Conservation (phyloP, 2,888 invertebrate species). For the Oegoconia quadripuncta region DNA sequence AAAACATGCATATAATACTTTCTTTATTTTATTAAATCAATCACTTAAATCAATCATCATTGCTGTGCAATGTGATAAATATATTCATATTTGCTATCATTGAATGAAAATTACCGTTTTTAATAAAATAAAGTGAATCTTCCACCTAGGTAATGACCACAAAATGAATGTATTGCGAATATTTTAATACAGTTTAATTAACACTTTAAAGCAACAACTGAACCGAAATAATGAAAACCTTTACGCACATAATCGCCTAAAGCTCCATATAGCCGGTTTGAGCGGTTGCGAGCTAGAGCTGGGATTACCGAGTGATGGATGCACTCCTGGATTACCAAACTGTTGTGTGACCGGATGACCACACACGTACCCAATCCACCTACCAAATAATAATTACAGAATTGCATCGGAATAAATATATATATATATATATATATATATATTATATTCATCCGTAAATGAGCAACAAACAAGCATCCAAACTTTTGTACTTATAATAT, state of each 20-base stretch:
- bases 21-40: too few species aligned
- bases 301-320: constrained; percentile 60
- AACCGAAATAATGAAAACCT: constrained; percentile 39
- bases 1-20: too few species aligned
- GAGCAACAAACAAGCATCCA: too few species aligned
- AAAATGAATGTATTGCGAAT: background rate
- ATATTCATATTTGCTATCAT: background rate
- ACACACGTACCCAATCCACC: constrained; percentile 11
- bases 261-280: constrained; percentile 55
- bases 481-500: too few species aligned
- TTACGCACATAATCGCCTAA: constrained; percentile 57
- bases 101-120: background rate
- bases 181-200: constrained; percentile 36
- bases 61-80: background rate
- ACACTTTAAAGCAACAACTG: constrained; percentile 39
- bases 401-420: too few species aligned
- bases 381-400: background rate
- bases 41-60: too few species aligned
- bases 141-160: background rate
- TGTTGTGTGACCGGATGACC: constrained; percentile 40
- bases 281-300: constrained; percentile 51
- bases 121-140: too few species aligned
- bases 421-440: too few species aligned
- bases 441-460: too few species aligned
- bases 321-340: constrained; percentile 54